Percentiles rank a stretch among this genome's conserved stretches.
These are phyloP conservation scores for Cyprinodon diabolis DNA, from an alignment of 2,797 vertebrate species.

Conservation along the genomic window DNA sequence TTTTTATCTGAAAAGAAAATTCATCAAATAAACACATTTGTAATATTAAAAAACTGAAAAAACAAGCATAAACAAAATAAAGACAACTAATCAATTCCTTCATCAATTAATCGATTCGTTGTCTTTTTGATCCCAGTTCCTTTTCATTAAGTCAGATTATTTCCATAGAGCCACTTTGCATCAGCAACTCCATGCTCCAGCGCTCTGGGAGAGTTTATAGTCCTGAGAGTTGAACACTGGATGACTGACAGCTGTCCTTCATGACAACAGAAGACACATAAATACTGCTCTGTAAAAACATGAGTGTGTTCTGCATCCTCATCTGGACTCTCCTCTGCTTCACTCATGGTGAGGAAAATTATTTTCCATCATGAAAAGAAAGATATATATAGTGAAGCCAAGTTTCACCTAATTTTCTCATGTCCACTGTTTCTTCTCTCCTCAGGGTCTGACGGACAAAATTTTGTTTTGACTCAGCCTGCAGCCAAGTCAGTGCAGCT, in stretches of 20 bases:
- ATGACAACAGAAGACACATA: background rate
- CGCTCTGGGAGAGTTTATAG: background rate
- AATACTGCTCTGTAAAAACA: background rate
- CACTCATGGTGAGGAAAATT: background rate
- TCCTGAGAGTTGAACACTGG: conserved; percentile 1
- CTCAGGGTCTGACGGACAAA: background rate
- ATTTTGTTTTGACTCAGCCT: background rate
- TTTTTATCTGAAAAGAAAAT: no score
- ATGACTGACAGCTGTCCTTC: background rate
- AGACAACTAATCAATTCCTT: no score
- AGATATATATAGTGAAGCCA: background rate
- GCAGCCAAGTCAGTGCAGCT: background rate
- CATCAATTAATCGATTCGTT: no score
- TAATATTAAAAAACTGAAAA: no score
- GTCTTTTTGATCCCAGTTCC: no score
- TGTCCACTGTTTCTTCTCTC: background rate
- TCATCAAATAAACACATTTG: no score
- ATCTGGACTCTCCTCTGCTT: background rate
- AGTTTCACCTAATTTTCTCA: no score
- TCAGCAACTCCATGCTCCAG: conserved; percentile 1
- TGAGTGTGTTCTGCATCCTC: background rate
- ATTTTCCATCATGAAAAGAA: background rate
- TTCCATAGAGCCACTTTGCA: background rate
- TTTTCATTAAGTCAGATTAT: no score
- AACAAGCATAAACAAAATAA: no score